Base-by-base conservation (phyloP, 2,797 vertebrate genomes). In the Sebastes cheni region DNA sequence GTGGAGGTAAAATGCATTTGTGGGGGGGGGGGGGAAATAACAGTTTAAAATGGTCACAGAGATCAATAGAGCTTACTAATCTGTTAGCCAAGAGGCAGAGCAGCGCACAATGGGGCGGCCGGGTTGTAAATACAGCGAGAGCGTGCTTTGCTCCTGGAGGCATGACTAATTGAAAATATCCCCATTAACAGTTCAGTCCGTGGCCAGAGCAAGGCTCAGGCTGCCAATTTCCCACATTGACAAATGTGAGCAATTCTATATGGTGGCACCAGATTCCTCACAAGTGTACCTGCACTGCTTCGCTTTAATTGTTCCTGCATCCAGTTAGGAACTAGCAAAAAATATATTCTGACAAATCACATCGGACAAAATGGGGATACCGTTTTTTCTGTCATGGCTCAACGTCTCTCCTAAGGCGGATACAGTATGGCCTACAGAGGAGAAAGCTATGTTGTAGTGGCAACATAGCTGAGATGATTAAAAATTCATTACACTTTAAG, bases 101-200 rank as follows among this genome's bases (percentile, higher is more conserved):
- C 32, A 54, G 66, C 3, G 1, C 56, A 84, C 87, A 82, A 77
- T 55, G 58, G 66, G 77, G 20, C 76, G 68, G 82, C 42, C 8
- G 65, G 75, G 65, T 72, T 84, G 85, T 88, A 92, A 93, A 93
- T 82, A 89, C 74, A 84, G 72, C 27, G n/a, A 81, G 73, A 79
- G 85, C 79, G 58, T 62, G 86, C 80, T 79, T 86, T 83, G 86
- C 82, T 91, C 89, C 89, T 81, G 75, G 79, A 93, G 87, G 82
- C 89, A 84, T 78, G 84, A 91, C 92, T 93, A 95, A 95, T 93
- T 95, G 91, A 94, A 95, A 94, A 95, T 83, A 86, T 91, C 79
- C 86, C 86, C 80, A 90, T 93, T 93, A 93, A 91, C 58, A 55
- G 76, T 85, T 83, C 81, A 88, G 76, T 36, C 11, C 52, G 86